A percentile compares a stretch with the other conserved stretches of the same genome.
These are phyloP conservation scores for Enteromius mattozi DNA, from an alignment of 2,797 vertebrate species.

Conservation along the genomic window DNA sequence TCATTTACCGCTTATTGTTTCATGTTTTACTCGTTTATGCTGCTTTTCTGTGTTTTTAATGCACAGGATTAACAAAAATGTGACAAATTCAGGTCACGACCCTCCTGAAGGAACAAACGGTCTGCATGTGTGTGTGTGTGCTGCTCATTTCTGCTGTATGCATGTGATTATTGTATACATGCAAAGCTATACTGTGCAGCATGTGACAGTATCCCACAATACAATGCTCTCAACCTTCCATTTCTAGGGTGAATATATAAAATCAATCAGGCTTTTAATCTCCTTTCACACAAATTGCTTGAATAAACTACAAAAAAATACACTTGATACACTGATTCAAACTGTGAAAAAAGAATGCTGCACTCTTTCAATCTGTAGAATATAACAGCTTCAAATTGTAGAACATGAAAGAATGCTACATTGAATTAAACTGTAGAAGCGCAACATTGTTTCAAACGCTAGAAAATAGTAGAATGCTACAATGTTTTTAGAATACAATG, in stretches of 20 bases:
- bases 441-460: too few species aligned
- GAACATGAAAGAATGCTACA: too few species aligned
- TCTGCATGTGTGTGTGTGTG: neutral
- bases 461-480: too few species aligned
- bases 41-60: constrained; percentile 27
- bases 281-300: too few species aligned
- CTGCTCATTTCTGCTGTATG: neutral
- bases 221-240: neutral
- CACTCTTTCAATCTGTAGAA: neutral
- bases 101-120: neutral
- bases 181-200: neutral
- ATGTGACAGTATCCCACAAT: neutral
- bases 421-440: too few species aligned
- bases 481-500: too few species aligned
- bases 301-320: too few species aligned
- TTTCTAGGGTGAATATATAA: neutral
- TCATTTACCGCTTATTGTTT: constrained; percentile 13
- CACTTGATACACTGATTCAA: too few species aligned
- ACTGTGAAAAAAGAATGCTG: too few species aligned
- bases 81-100: constrained; percentile 28
- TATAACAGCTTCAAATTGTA: neutral
- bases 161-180: neutral
- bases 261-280: neutral
- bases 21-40: neutral
- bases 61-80: constrained; percentile 1